Evolutionary conservation across 2,113 vertebrate species (phyloP).

Genomic region (Oreochromis tanganicae): DNA sequence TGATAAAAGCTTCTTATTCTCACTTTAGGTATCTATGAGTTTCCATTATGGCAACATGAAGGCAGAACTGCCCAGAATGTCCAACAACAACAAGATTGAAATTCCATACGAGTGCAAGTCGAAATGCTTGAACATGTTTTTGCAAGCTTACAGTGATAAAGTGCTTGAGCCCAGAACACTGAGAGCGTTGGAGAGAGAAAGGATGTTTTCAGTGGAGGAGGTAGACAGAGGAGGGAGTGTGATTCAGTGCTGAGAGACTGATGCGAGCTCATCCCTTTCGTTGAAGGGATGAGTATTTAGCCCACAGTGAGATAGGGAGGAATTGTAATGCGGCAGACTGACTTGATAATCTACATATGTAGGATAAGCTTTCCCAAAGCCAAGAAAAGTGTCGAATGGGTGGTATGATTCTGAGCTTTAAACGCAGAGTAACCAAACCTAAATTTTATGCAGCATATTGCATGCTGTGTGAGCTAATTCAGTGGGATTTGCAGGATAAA

Average conservation of each 20-base stretch:
- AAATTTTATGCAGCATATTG: background rate
- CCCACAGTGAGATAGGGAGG: constrained; percentile 4
- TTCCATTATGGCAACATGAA: background rate
- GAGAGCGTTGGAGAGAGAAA: background rate
- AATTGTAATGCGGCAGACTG: background rate
- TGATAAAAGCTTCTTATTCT: background rate
- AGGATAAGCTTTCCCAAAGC: background rate
- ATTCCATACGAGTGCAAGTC: background rate
- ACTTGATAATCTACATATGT: background rate
- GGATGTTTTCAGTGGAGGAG: constrained; percentile 44
- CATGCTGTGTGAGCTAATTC: background rate
- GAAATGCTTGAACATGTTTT: background rate
- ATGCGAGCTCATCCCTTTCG: constrained; percentile 10
- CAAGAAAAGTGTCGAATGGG: background rate
- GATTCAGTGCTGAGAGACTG: constrained; percentile 27
- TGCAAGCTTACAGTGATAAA: background rate
- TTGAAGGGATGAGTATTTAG: constrained; percentile 23
- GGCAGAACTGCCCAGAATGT: background rate
- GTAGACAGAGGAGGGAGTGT: constrained; percentile 39
- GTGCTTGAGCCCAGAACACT: background rate
- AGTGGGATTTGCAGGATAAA: background rate
- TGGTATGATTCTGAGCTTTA: background rate
- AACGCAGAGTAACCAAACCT: background rate
- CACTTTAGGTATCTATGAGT: background rate
- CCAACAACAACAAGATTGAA: background rate